Evolutionary conservation across 1,140 invertebrate species (phyloP), one percentile per base, ranked within the genome.

Genomic region (Drosophila funebris): DNA sequence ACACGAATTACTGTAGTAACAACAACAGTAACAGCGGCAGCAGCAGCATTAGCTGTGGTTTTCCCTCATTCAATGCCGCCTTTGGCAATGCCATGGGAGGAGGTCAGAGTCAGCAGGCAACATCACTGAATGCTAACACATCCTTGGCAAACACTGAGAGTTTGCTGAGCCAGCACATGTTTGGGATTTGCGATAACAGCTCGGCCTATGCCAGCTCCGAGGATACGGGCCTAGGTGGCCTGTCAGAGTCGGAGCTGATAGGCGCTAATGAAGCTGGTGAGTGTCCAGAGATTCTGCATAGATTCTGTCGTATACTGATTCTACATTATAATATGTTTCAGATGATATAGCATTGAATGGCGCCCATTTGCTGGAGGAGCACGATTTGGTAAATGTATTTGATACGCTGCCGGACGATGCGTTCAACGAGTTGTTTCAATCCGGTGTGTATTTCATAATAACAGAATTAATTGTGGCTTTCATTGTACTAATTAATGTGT

Each of bases 321-420:
- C n/a, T 61, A 0, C 5, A 11, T 24, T 5, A 4, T 62, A 24
- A 64, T 22, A 27, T 6, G 3, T 33, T 1, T 18, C 60, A 91
- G 81, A 90, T 78, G 91, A 91, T 48, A 92, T 92, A 57, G 91
- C 91, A 66, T 79, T 93, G 92, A 91, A 93, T 92, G 72, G 93
- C 90, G 53, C 93, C 90, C 90, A 94, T 60, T 92, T 94, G 33
- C 92, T 94, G 13, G 96, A 97, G 79, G 97, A 98, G 91, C 96
- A 97, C 73, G 96, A 97, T 84, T 95, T 98, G 89, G 96, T 96
- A 53, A 97, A 96, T 84, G 96, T 98, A 29, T 94, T 98, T 46
- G 97, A 96, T 92, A 96, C 97, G 88, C 95, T 98, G 83, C 96
- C 97, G 58, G 95, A 97, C 74, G 97, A 98, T 93, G 97, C 97